Conservation (phyloP, 2,113 vertebrate species). For the Apodemus sylvaticus region DNA sequence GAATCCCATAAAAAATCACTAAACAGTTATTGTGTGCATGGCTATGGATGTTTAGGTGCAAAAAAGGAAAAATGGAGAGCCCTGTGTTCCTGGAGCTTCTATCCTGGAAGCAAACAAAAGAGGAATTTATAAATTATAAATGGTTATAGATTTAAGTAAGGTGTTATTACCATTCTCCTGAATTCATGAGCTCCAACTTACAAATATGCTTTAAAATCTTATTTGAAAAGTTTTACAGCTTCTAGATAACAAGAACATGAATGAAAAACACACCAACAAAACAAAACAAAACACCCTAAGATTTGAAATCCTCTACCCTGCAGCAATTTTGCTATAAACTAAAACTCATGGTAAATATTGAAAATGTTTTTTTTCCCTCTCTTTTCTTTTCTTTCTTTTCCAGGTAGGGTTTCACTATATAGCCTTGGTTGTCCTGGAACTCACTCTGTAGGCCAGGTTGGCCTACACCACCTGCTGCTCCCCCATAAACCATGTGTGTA, state of each 20-base stretch:
- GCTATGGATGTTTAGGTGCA: neutral
- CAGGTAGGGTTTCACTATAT: neutral
- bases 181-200: neutral
- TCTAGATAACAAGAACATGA: neutral
- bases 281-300: neutral
- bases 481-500: too few species aligned
- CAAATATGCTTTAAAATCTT: neutral
- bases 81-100: neutral
- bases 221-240: neutral
- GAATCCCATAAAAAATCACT: neutral
- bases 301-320: neutral
- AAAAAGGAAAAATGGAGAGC: neutral
- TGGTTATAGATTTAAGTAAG: neutral
- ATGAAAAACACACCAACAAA: neutral
- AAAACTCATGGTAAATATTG: conserved; percentile 8
- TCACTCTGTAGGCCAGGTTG: neutral
- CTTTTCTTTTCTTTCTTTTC: too few species aligned
- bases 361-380: neutral
- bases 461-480: neutral
- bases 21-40: neutral
- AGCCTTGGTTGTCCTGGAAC: neutral
- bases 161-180: neutral
- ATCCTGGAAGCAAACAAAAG: neutral
- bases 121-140: neutral
- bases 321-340: neutral